Evolutionary conservation across 92 coral and sea anemone species (phyloP), one percentile per base, ranked within the genome.

Genomic region (Montipora capitata): DNA sequence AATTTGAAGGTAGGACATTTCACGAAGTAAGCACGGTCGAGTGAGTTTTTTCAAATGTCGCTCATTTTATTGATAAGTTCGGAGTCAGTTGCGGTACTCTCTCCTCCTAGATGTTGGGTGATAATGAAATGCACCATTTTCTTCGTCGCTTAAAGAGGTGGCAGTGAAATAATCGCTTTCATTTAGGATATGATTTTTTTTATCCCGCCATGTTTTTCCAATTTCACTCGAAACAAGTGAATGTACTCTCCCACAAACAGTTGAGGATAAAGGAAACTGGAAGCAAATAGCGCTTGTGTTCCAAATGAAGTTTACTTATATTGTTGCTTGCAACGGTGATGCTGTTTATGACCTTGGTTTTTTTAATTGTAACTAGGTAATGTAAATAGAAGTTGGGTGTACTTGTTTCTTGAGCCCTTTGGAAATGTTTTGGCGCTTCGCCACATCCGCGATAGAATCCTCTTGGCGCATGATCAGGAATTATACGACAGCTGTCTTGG

Each of bases 1-100:
- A 90, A 84, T 97, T 96, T 87, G 94, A 97, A 96, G 99, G 99
- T 96, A 92, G 74, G 87, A 12, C 45, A n/a, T 45, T 35, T 40
- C 15, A 70, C 44, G 71, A 59, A 14, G 72, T 42, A 44, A 83
- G 79, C 7, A 7, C 4, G 81, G 72, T 62, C 27, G 62, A 64
- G 27, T 68, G 20, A 54, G 41, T 54, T 43, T 66, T 12, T 20
- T 12, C 10, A 68, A 35, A 75, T 62, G 56, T 72, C 79, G 72
- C 72, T 39, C 17, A 54, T 16, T 73, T 83, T 62, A 58, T 83
- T 45, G 59, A 58, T 72, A 83, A 72, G 72, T 83, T 62, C 49
- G 79, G 72, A 57, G 61, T 58, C 45, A 83, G 38, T 61, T 61
- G 42, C 74, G 72, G 71, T 68, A 43, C 39, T 41, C 87, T 83